Evolutionary conservation across 2,113 vertebrate genomes (phyloP).

Genomic region (Callionymus lyra): DNA sequence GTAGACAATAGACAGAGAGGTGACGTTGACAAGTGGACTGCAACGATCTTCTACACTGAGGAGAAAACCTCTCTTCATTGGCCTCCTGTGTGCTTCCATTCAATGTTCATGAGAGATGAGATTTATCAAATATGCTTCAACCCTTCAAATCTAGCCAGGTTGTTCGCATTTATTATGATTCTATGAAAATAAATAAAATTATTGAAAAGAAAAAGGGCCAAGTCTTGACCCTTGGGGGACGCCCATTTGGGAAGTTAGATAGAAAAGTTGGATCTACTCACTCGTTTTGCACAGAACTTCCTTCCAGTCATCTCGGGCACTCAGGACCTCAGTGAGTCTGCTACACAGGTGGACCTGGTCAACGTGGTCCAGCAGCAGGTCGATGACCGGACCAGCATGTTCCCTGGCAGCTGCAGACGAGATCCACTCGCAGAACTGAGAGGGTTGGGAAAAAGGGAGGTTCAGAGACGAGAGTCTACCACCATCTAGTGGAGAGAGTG

Average conservation of each 20-base stretch:
- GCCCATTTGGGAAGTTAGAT: background rate
- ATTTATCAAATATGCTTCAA: no score
- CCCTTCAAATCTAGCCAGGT: no score
- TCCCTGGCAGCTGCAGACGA: constrained; percentile 73
- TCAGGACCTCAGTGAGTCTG: constrained; percentile 76
- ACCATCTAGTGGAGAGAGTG: no score
- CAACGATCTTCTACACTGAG: no score
- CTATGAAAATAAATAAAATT: no score
- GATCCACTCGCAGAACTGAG: constrained; percentile 90
- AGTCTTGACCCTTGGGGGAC: background rate
- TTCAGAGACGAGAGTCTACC: no score
- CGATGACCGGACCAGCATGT: constrained; percentile 81
- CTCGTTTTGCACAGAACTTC: constrained; percentile 81
- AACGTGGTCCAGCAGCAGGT: constrained; percentile 88
- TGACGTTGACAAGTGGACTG: background rate
- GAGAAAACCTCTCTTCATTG: no score
- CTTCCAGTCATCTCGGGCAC: constrained; percentile 81
- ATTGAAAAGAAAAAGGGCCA: no score
- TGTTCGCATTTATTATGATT: no score
- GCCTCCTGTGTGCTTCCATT: no score
- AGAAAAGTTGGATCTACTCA: constrained; percentile 40
- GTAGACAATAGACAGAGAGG: constrained; percentile 19
- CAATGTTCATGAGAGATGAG: no score
- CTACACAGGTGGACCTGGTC: constrained; percentile 82
- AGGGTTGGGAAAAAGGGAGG: background rate